These are phyloP conservation scores for Anastatus disparis DNA, from an alignment of 1,140 invertebrate species.

Conservation along the genomic window DNA sequence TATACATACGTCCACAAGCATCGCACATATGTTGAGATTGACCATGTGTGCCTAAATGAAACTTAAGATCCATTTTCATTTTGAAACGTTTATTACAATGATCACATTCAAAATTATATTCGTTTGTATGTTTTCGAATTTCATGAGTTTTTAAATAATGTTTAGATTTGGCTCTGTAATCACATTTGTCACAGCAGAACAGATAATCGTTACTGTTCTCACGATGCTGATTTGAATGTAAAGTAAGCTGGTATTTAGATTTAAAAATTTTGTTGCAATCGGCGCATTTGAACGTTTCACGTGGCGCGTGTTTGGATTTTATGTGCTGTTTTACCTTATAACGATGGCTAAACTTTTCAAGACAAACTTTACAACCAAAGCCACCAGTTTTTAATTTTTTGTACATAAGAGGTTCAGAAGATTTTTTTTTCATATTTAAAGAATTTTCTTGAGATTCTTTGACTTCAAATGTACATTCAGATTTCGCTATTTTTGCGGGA, in stretches of 20 bases:
- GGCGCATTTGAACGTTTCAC: conserved; percentile 35
- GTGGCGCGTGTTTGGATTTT: conserved; percentile 31
- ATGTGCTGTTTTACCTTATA: conserved; percentile 61
- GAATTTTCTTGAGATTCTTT: no score
- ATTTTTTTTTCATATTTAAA: no score
- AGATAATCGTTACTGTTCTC: conserved; percentile 31
- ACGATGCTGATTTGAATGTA: conserved; percentile 10
- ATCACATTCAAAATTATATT: conserved; percentile 63
- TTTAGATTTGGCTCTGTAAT: conserved; percentile 45
- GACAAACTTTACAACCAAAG: conserved; percentile 58
- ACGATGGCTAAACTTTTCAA: conserved; percentile 44
- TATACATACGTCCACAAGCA: conserved; percentile 52
- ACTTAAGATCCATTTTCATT: conserved; percentile 58
- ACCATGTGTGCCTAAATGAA: conserved; percentile 58
- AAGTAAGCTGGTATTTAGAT: conserved; percentile 22
- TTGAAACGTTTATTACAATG: conserved; percentile 66
- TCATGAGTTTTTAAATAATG: conserved; percentile 47
- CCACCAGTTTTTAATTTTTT: conserved; percentile 29
- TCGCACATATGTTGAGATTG: conserved; percentile 52
- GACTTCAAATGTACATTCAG: not conserved
- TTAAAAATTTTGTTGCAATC: conserved; percentile 42
- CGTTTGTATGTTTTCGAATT: conserved; percentile 55
- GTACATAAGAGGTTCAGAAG: not conserved
- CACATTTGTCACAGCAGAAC: conserved; percentile 49
- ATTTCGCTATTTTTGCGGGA: not conserved